Evolutionary conservation across 2,113 vertebrate genomes (phyloP).

Genomic region (Blennius ocellaris): DNA sequence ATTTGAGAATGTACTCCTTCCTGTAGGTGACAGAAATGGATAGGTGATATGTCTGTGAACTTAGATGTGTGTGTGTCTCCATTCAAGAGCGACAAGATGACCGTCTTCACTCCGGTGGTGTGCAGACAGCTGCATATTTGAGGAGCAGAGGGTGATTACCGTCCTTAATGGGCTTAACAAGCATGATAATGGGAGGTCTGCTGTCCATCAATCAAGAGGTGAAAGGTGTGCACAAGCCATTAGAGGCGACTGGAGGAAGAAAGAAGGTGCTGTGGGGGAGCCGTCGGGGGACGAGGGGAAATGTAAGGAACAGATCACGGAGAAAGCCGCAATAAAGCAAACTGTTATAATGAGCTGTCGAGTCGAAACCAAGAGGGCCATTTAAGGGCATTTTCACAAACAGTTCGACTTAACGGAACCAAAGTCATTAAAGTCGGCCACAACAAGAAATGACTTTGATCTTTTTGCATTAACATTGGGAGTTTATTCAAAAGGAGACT

Average conservation of each 20-base stretch:
- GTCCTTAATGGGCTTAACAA: conserved; percentile 76
- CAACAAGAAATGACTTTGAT: too few species aligned
- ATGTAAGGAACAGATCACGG: conserved; percentile 4
- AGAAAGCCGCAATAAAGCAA: conserved; percentile 17
- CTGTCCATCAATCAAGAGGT: conserved; percentile 70
- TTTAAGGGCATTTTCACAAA: conserved; percentile 24
- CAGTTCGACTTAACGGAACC: too few species aligned
- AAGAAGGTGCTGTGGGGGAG: not conserved
- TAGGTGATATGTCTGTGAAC: not conserved
- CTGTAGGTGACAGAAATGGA: not conserved
- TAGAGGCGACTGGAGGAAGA: conserved; percentile 32
- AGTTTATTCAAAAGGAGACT: too few species aligned
- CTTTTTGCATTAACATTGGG: too few species aligned
- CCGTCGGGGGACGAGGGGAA: not conserved
- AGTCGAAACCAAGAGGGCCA: conserved; percentile 38
- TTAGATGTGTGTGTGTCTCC: conserved; percentile 1
- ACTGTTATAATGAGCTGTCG: conserved; percentile 32
- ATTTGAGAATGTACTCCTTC: not conserved
- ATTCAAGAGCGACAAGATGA: not conserved
- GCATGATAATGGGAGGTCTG: conserved; percentile 68
- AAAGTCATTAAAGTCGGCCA: too few species aligned
- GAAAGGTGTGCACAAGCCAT: conserved; percentile 21
- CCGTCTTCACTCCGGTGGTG: conserved; percentile 44
- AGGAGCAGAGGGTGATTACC: conserved; percentile 62
- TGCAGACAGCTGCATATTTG: conserved; percentile 57